Evolutionary conservation across 2,113 vertebrate genomes (phyloP).

Genomic region (Sterna hirundo): DNA sequence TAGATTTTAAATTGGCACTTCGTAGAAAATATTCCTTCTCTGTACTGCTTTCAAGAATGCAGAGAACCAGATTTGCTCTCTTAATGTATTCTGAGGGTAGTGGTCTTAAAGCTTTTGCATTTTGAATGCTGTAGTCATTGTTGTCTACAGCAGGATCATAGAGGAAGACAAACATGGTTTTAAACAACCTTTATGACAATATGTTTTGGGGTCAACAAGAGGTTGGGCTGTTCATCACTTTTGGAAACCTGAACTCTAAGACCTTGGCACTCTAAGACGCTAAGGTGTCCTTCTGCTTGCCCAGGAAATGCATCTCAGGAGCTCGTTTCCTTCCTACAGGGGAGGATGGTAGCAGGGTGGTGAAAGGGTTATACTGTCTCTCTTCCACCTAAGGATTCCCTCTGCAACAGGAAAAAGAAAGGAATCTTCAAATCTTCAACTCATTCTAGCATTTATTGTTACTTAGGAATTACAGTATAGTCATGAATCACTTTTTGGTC

Average conservation of each 20-base stretch:
- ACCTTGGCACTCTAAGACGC: background rate
- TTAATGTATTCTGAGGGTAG: background rate
- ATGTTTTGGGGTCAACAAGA: background rate
- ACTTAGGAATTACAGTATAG: background rate
- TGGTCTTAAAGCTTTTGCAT: background rate
- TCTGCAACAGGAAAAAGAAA: background rate
- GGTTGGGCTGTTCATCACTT: background rate
- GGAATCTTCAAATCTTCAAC: background rate
- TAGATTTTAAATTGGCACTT: background rate
- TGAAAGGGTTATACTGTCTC: background rate
- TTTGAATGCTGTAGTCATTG: background rate
- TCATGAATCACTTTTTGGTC: background rate
- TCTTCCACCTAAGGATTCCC: background rate
- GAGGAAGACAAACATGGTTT: background rate
- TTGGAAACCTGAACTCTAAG: background rate
- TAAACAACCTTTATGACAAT: background rate
- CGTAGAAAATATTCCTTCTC: background rate
- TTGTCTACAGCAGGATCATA: background rate
- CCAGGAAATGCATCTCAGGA: background rate
- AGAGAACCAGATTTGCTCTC: background rate
- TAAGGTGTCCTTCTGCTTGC: background rate
- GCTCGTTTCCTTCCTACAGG: background rate
- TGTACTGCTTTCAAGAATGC: background rate
- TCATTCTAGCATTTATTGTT: background rate
- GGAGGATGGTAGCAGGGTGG: background rate